Conservation (phyloP, 2,797 vertebrate genomes). For the Lates japonicus region DNA sequence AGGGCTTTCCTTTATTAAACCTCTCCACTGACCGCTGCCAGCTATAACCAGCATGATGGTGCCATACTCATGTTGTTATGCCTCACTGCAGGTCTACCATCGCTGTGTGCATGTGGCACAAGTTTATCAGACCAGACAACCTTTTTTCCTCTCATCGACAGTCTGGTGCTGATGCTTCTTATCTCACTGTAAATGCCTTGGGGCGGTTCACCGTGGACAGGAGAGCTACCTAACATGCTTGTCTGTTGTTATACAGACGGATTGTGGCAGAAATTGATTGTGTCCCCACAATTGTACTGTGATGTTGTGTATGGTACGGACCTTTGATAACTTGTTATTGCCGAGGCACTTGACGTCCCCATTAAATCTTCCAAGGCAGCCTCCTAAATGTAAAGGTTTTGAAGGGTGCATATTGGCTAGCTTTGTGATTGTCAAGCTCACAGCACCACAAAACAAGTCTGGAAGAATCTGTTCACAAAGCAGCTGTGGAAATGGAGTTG, state of each 20-base stretch:
- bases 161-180: constrained; percentile 57
- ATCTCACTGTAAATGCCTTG: constrained; percentile 65
- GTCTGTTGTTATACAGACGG: constrained; percentile 57
- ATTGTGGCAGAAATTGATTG: constrained; percentile 71
- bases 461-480: constrained; percentile 11
- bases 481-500: neutral
- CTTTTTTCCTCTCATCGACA: constrained; percentile 60
- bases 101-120: neutral
- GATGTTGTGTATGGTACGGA: constrained; percentile 62
- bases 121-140: constrained; percentile 68
- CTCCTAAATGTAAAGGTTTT: constrained; percentile 48
- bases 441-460: constrained; percentile 35
- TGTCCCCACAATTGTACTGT: constrained; percentile 61
- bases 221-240: constrained; percentile 24
- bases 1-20: neutral
- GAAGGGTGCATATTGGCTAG: constrained; percentile 38
- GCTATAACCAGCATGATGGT: constrained; percentile 35
- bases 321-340: constrained; percentile 72
- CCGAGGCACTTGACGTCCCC: constrained; percentile 57
- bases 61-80: constrained; percentile 35
- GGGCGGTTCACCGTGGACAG: constrained; percentile 51
- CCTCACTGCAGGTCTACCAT: constrained; percentile 29
- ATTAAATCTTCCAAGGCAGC: constrained; percentile 58
- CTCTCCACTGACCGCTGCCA: constrained; percentile 40
- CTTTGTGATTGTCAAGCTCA: constrained; percentile 41